phyloP scores from a whole-genome alignment of 2,797 vertebrate species.

The Helicolenus hilgendorfi region DNA sequence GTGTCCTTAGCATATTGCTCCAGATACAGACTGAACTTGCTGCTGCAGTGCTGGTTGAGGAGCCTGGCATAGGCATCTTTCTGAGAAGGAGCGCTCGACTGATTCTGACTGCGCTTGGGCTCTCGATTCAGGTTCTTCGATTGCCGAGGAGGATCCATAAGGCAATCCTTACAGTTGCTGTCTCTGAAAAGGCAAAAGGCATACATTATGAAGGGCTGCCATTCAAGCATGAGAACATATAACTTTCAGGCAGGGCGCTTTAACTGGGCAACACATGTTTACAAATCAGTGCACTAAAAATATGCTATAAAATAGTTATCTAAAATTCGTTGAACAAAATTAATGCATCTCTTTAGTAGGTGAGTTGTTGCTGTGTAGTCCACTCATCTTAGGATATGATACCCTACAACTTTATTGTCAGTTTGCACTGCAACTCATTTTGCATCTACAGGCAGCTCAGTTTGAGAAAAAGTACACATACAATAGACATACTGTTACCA shows the following conservation, averaged over 20 bases:
- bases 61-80: constrained; percentile 93
- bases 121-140: constrained; percentile 74
- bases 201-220: background rate
- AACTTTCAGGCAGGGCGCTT: fast-evolving
- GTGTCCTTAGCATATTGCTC: constrained; percentile 88
- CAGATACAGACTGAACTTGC: constrained; percentile 89
- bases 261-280: background rate
- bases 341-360: background rate
- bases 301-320: background rate
- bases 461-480: too few relatives aligned
- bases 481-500: too few relatives aligned
- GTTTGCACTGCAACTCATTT: too few relatives aligned
- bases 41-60: constrained; percentile 92
- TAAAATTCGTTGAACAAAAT: background rate
- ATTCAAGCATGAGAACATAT: background rate
- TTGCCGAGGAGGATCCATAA: constrained; percentile 89
- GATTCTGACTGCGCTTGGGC: constrained; percentile 80
- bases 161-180: constrained; percentile 15
- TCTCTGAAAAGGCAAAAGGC: constrained; percentile 16
- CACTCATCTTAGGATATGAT: background rate
- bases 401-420: too few relatives aligned
- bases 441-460: too few relatives aligned
- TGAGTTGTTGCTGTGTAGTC: background rate
- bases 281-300: background rate
- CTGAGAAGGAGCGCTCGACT: constrained; percentile 69